Evolutionary conservation across 2,113 vertebrate species (phyloP), one percentile per base, ranked within the genome.

Genomic region (Nesoenas mayeri): DNA sequence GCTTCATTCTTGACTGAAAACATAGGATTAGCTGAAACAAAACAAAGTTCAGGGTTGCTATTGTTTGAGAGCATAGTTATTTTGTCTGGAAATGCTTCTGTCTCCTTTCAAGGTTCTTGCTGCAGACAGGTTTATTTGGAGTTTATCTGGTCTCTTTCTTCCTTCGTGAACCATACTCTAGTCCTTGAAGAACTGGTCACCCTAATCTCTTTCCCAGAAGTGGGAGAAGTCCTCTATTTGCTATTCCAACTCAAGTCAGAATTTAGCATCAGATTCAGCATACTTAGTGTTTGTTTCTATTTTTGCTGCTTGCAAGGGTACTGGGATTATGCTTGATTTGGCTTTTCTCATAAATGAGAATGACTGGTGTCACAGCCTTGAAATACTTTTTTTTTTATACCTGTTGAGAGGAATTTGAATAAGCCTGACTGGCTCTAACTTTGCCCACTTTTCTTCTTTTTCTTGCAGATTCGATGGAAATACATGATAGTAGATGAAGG

Each of bases 401-500:
- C 7, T 79, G 0, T 26, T 69, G 24, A 6, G 11, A 85, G 32
- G 20, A 77, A 13, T 74, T 83, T 70, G 17, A 12, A 11, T 34
- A 50, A n/a, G 15, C 44, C 24, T 84, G 65, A 32, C 29, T 11
- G 54, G 14, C 28, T 64, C 5, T 72, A 17, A 38, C 9, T 79
- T 88, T 17, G 19, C 18, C 16, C 71, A 5, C 11, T 73, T 61
- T 21, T 44, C 32, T 32, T 71, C 40, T 25, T 62, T 75, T 28
- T 77, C 25, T 71, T 80, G 5, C 92, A 99, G 99, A 99, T 99
- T 91, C 99, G 99, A 80, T 99, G 99, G 99, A 99, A 99, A 95
- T 99, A 99, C 95, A 99, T 99, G 99, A 99, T 99, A 6, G 99
- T 99, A 85, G 99, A 99, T 18, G 99, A 99, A 96, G 99, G 99